phyloP scores from a whole-genome alignment of 2,797 vertebrate species.

The Pseudotriccus pelzelni region DNA sequence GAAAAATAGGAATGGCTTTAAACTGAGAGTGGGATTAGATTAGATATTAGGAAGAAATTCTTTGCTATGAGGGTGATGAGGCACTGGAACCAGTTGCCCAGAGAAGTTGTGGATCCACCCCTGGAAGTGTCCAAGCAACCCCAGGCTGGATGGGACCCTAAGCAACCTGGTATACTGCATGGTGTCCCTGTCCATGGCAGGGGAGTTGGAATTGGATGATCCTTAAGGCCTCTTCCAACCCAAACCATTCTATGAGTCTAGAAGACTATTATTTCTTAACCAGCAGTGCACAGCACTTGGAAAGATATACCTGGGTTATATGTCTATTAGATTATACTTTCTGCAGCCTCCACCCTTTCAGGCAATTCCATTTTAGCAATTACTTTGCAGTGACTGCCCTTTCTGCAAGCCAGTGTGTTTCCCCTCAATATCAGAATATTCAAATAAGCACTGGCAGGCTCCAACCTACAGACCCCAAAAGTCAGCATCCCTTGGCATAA shows the following conservation, averaged over 20 bases:
- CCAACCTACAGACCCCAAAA: neutral
- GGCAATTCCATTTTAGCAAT: neutral
- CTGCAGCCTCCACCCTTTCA: neutral
- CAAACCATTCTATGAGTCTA: neutral
- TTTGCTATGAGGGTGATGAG: neutral
- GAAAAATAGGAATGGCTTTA: neutral
- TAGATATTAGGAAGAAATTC: neutral
- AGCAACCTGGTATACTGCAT: neutral
- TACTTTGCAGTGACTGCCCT: neutral
- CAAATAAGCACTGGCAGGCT: neutral
- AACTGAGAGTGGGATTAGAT: neutral
- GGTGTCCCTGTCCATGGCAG: neutral
- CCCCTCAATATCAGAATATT: neutral
- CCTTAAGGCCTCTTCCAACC: neutral
- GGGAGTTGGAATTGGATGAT: neutral
- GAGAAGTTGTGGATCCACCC: neutral
- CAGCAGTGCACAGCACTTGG: neutral
- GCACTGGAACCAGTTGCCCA: neutral
- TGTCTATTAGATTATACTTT: neutral
- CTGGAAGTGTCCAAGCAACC: accelerated
- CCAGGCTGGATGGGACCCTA: neutral
- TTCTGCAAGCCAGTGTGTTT: neutral
- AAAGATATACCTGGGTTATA: neutral
- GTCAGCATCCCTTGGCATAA: neutral
- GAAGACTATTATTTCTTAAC: neutral